A percentile compares a stretch with the other conserved stretches of the same genome.
phyloP scores from a whole-genome alignment of 2,113 vertebrate species.

The Podarcis muralis region DNA sequence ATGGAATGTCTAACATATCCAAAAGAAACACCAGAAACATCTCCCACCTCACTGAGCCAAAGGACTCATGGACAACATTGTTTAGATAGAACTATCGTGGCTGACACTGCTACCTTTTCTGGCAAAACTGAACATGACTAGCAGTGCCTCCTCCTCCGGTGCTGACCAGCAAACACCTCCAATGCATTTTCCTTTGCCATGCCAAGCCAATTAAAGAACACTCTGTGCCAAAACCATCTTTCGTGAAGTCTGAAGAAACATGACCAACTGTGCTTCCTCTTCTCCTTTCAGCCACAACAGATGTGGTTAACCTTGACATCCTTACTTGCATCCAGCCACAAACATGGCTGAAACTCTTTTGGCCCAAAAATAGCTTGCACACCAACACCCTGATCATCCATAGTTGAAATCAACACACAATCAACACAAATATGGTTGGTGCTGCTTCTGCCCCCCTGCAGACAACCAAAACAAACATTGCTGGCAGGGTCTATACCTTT shows the following conservation, averaged over 20 bases:
- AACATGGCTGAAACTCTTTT: neutral
- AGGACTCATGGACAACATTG: neutral
- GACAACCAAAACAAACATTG: neutral
- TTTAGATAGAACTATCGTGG: neutral
- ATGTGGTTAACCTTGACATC: neutral
- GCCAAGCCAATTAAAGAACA: neutral
- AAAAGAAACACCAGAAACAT: neutral
- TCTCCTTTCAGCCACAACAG: slow-evolving; percentile 8
- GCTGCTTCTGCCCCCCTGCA: neutral
- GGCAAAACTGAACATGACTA: neutral
- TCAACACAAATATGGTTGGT: slow-evolving; percentile 13
- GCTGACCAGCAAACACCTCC: slow-evolving; percentile 10
- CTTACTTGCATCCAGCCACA: neutral
- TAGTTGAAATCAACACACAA: neutral
- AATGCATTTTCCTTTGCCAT: neutral
- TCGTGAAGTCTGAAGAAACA: neutral
- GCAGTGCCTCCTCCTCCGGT: neutral
- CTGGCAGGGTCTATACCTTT: neutral
- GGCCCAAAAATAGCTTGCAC: neutral
- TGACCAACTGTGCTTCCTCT: neutral
- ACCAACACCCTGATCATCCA: neutral
- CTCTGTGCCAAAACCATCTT: neutral
- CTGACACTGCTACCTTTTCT: neutral
- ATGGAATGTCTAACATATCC: neutral
- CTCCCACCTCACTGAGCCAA: neutral